Conservation (phyloP, 35 echinoderm and acorn worm species). For the Eucidaris tribuloides region DNA sequence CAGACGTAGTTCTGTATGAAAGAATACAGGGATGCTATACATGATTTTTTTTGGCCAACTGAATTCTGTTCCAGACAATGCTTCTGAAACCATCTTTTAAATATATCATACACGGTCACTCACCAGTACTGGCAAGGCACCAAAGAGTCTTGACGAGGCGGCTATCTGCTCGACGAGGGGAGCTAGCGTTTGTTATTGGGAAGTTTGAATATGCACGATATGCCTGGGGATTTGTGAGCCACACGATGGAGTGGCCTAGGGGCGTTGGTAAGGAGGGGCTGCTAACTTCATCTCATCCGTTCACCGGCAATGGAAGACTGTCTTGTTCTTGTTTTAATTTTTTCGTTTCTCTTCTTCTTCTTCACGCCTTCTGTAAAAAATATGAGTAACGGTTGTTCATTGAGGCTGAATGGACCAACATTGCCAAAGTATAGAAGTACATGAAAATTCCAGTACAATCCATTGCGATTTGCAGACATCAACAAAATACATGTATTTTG, state of each 20-base stretch:
- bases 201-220: slow-evolving; percentile 37
- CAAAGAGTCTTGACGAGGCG: slow-evolving; percentile 41
- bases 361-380: slow-evolving; percentile 47
- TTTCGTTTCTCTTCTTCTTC: slow-evolving; percentile 91
- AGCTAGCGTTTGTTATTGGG: slow-evolving; percentile 66
- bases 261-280: slow-evolving; percentile 29
- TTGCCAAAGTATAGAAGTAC: neutral
- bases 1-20: too few species aligned
- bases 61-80: too few species aligned
- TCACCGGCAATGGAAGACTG: slow-evolving; percentile 60
- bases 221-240: slow-evolving; percentile 57
- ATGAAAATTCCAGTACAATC: neutral
- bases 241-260: slow-evolving; percentile 68
- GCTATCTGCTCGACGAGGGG: slow-evolving; percentile 60
- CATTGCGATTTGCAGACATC: neutral
- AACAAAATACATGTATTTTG: neutral
- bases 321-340: slow-evolving; percentile 96
- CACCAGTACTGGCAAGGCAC: slow-evolving; percentile 32
- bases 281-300: slow-evolving; percentile 39
- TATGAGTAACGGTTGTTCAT: neutral
- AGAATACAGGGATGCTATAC: too few species aligned
- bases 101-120: neutral
- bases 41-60: too few species aligned
- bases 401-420: neutral
- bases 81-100: too few species aligned